These are phyloP conservation scores for Tromatobia lineatoria DNA, from an alignment of 2,888 invertebrate species.

Conservation along the genomic window DNA sequence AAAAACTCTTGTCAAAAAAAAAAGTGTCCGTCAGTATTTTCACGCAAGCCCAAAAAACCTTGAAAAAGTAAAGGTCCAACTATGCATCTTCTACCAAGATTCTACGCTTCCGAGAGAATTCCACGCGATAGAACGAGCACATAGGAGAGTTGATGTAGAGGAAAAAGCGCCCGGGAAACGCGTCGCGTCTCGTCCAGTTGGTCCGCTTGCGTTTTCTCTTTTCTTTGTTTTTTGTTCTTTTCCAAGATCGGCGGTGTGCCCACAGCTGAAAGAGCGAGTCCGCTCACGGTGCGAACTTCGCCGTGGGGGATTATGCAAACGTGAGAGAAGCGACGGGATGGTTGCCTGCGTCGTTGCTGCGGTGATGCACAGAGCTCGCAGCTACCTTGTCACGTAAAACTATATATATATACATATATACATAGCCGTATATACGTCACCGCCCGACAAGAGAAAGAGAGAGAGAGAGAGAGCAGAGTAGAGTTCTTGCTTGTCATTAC, in stretches of 20 bases:
- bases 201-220: slow-evolving; percentile 33
- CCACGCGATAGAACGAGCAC: not conserved
- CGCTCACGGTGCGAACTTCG: slow-evolving; percentile 78
- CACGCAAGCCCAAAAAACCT: not conserved
- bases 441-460: slow-evolving; percentile 66
- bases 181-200: slow-evolving; percentile 48
- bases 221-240: slow-evolving; percentile 39
- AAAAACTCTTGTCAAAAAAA: not conserved
- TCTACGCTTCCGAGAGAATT: not conserved
- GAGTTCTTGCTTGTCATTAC: slow-evolving; percentile 80
- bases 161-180: slow-evolving; percentile 47
- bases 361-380: slow-evolving; percentile 61
- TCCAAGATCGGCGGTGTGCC: slow-evolving; percentile 43
- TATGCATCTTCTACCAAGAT: not conserved
- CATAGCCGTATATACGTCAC: not conserved
- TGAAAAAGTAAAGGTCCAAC: not conserved
- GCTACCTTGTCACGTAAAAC: slow-evolving; percentile 30
- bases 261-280: slow-evolving; percentile 51
- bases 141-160: slow-evolving; percentile 25
- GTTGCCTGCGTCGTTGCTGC: slow-evolving; percentile 53
- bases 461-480: slow-evolving; percentile 62
- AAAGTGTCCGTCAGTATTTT: not conserved
- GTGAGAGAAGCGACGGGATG: slow-evolving; percentile 67
- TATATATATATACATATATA: slow-evolving; percentile 22
- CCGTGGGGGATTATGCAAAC: slow-evolving; percentile 82